phyloP scores from a whole-genome alignment of 92 coral and sea anemone species.

The Parazoanthus swiftii region DNA sequence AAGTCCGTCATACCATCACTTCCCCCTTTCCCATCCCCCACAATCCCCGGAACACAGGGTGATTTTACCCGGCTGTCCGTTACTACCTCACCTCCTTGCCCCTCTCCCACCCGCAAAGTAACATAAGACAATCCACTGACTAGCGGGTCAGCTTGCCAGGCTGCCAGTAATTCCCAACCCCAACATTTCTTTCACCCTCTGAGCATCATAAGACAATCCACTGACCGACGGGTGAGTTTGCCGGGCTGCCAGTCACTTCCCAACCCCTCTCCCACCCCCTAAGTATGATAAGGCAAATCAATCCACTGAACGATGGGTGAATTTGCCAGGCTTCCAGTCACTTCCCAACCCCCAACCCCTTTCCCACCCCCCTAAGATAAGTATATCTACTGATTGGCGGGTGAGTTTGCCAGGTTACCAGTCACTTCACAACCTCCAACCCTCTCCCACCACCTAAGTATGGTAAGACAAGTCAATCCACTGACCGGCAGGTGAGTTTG shows the following conservation, averaged over 20 bases:
- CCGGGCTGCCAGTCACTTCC: not conserved
- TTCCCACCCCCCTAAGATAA: not conserved
- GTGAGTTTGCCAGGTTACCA: not conserved
- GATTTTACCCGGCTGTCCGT: too few species aligned
- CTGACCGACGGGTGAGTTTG: slow-evolving; percentile 12
- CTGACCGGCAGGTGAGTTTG: slow-evolving; percentile 11
- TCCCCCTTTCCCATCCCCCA: too few species aligned
- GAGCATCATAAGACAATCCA: not conserved
- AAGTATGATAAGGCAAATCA: not conserved
- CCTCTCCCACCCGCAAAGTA: not conserved
- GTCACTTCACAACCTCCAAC: not conserved
- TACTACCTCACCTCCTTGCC: not conserved
- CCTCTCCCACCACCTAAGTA: not conserved
- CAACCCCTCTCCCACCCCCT: not conserved
- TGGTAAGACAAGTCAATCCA: too few species aligned
- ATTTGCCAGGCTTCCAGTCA: not conserved
- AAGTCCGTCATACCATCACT: too few species aligned
- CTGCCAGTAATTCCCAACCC: not conserved
- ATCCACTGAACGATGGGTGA: not conserved
- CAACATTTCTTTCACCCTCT: not conserved
- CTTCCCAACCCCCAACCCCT: not conserved
- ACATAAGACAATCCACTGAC: not conserved
- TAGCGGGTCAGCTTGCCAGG: not conserved
- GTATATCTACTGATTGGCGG: not conserved
- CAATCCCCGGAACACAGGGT: too few species aligned